These are phyloP conservation scores for Shinisaurus crocodilurus DNA, from an alignment of 2,113 vertebrate species.

Conservation along the genomic window DNA sequence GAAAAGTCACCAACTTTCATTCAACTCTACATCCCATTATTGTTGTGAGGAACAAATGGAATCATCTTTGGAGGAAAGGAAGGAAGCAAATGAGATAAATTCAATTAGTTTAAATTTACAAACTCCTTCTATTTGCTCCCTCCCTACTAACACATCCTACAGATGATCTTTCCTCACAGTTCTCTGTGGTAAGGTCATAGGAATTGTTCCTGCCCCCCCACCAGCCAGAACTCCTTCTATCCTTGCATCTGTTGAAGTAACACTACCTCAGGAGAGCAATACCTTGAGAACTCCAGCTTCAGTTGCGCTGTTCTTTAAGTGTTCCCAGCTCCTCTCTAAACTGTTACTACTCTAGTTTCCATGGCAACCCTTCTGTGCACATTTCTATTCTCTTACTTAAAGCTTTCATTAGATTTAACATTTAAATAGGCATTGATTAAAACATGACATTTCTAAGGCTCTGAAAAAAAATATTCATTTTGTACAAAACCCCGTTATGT, in stretches of 20 bases:
- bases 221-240: background rate
- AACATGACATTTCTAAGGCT: conserved; percentile 76
- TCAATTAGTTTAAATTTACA: background rate
- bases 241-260: conserved; percentile 13
- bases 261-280: background rate
- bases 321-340: conserved; percentile 12
- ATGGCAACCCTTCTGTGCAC: conserved; percentile 71
- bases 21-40: background rate
- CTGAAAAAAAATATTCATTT: conserved; percentile 68
- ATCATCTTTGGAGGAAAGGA: background rate
- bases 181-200: background rate
- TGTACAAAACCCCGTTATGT: conserved; percentile 72
- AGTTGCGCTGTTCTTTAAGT: background rate
- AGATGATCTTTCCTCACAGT: background rate
- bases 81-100: background rate
- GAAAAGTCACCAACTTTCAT: background rate
- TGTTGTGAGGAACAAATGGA: background rate
- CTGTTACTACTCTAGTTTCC: conserved; percentile 70
- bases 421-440: conserved; percentile 81
- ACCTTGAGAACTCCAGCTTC: background rate
- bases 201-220: background rate
- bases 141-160: background rate
- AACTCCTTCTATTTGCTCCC: background rate
- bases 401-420: conserved; percentile 75
- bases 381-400: conserved; percentile 75